A percentile compares a stretch with the other conserved stretches of the same genome.
Conservation (phyloP, 1,140 invertebrate genomes). For the Dufourea novaeangliae region DNA sequence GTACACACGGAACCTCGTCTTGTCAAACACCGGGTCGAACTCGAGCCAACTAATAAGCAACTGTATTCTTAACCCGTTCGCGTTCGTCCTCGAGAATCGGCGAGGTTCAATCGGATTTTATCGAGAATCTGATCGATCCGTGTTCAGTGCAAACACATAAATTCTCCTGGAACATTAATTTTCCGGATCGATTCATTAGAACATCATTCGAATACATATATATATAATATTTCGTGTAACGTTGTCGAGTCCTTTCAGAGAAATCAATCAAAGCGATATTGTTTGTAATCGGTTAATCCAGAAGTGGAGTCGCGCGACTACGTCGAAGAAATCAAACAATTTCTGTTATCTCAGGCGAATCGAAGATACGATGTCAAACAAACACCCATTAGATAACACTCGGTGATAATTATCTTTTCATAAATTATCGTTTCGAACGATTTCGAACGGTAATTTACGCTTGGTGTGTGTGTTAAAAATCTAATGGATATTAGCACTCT, state of each 20-base stretch:
- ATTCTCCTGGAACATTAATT: background rate
- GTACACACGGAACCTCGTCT: constrained; percentile 13
- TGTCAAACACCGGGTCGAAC: constrained; percentile 11
- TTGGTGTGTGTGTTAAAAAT: background rate
- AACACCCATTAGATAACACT: background rate
- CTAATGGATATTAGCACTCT: background rate
- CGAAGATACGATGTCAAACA: background rate
- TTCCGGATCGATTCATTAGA: background rate
- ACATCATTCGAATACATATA: background rate
- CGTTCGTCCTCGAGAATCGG: background rate
- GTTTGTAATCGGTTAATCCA: background rate
- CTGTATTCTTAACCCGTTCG: constrained; percentile 37
- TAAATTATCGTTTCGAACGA: background rate
- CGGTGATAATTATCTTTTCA: background rate
- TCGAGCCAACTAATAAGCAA: constrained; percentile 29
- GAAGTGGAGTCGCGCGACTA: background rate
- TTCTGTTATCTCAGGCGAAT: background rate
- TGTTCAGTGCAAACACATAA: background rate
- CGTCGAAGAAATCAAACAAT: background rate
- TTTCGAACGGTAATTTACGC: background rate
- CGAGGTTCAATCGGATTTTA: constrained; percentile 14
- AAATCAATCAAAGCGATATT: background rate
- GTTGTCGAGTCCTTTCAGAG: constrained; percentile 14
- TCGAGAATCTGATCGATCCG: constrained; percentile 15
- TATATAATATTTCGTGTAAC: too few species aligned